Base-by-base conservation (phyloP, 2,113 vertebrate genomes). In the Phalacrocorax carbo region DNA sequence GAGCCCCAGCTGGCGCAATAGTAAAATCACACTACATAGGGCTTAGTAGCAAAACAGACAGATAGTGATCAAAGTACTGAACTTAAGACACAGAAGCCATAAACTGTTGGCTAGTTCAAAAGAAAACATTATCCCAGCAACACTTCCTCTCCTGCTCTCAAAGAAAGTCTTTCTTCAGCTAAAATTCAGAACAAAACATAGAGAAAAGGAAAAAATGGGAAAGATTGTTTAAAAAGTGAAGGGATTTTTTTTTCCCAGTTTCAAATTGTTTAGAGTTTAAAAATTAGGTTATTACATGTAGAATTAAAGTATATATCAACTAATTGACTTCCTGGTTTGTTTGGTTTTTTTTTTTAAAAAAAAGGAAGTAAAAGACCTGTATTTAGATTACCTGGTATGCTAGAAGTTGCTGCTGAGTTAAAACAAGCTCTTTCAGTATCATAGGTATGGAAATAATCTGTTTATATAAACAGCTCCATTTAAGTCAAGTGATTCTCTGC, bases 11-110 rank as follows among this genome's bases (percentile, higher is more conserved):
- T 86, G 91, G 68, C 80, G 87, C 42, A 32, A 5, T 1, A 77
- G 80, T 54, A 72, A 94, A 88, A 78, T 83, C 64, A 42, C 40
- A 15, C 62, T 80, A 25, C 72, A 23, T 1, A 66, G 42, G 49
- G 51, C 64, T 92, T 16, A 58, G 70, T 30, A 73, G 80, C 57
- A 89, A 77, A 93, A 62, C 82, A 84, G 91, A 85, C 44, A 81
- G 66, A 94, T 54, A 93, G 86, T 13, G 70, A 95, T 92, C 95
- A 91, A 91, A 94, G 92, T 11, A 20, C 65, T 81, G 70, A 93
- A 92, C 54, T 83, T 86, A 61, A 82, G 90, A 89, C 70, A 82
- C 70, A 93, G 71, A 66, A 95, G 83, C 62, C 64, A 87, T 90
- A 92, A 93, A 91, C 79, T 70, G 32, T 16, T 82, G 83, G 68